A percentile compares a stretch with the other conserved stretches of the same genome.
phyloP scores from a whole-genome alignment of 1,140 invertebrate genomes.

The Oedothorax gibbosus region DNA sequence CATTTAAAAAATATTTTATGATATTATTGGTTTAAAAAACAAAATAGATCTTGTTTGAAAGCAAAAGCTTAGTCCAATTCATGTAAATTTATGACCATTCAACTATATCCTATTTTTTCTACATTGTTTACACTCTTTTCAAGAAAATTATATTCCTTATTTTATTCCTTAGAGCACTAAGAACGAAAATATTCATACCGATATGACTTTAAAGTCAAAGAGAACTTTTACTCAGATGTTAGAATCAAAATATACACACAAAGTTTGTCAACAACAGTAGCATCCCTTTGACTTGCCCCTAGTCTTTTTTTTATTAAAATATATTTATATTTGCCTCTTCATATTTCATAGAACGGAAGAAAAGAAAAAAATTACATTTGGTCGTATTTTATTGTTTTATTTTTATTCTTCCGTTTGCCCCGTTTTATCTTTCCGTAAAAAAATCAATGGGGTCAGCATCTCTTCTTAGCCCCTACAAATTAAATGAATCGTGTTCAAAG shows the following conservation, averaged over 20 bases:
- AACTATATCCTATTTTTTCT: no score
- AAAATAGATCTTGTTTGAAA: no score
- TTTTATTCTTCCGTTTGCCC: background rate
- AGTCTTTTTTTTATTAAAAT: conserved; percentile 43
- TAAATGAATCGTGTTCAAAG: conserved; percentile 50
- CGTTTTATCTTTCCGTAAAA: conserved; percentile 17
- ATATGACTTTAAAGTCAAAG: no score
- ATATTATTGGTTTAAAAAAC: no score
- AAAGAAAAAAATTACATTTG: conserved; percentile 5
- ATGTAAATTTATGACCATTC: no score
- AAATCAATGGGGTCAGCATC: conserved; percentile 44
- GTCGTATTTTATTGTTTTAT: conserved; percentile 17
- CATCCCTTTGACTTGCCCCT: background rate
- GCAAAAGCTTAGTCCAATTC: no score
- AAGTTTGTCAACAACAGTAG: no score
- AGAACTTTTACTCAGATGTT: no score
- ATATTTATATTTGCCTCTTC: conserved; percentile 52
- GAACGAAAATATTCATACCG: background rate
- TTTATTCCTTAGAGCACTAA: background rate
- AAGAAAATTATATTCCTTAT: no score
- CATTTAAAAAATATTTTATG: no score
- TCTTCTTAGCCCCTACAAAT: conserved; percentile 41
- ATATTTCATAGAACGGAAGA: background rate
- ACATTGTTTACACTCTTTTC: no score
- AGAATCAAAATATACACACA: no score